Evolutionary conservation across 2,888 invertebrate genomes (phyloP), one percentile per base, ranked within the genome.

Genomic region (Chrysomela aeneicollis): DNA sequence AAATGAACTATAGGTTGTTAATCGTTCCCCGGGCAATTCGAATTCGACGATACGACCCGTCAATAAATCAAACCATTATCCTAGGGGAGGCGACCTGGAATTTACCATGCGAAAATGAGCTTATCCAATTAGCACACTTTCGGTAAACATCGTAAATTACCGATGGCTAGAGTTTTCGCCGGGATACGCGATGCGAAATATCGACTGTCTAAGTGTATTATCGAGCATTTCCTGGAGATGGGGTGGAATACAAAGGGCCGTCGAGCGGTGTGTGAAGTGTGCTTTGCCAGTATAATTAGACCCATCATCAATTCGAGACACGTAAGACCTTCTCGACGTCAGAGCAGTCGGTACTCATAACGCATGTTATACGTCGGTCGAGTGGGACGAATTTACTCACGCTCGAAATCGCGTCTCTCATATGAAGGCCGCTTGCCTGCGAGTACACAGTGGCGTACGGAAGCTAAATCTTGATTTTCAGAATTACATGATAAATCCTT

Each of bases 231-330:
- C 66, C 52, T 60, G 66, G 66, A 68, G 50, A 61, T 50, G 66
- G 71, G 62, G 67, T 58, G 57, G 67, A 59, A 67, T 68, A 71
- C 71, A 68, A 69, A 66, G 69, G 71, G 65, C 67, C 62, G 66
- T 63, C 64, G 61, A 55, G 57, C 50, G 64, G 68, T 67, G 65
- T 66, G 63, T 59, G 57, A 50, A 62, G 68, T 66, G 65, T 64
- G 66, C 66, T 58, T 59, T 70, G 69, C 69, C 67, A 61, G 71
- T 71, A 72, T 76, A 76, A 76, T 76, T 76, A 76, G 73, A 65
- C 70, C 67, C 68, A 74, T 76, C 72, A 70, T 72, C 73, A 74
- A 76, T 76, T 76, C 75, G 54, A 69, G 66, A 71, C 76, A 74
- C 71, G 73, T 71, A 74, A 63, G 61, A 63, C 57, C 54, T 59